These are phyloP conservation scores for Zosterops lateralis DNA, from an alignment of 2,113 vertebrate species.

Conservation along the genomic window DNA sequence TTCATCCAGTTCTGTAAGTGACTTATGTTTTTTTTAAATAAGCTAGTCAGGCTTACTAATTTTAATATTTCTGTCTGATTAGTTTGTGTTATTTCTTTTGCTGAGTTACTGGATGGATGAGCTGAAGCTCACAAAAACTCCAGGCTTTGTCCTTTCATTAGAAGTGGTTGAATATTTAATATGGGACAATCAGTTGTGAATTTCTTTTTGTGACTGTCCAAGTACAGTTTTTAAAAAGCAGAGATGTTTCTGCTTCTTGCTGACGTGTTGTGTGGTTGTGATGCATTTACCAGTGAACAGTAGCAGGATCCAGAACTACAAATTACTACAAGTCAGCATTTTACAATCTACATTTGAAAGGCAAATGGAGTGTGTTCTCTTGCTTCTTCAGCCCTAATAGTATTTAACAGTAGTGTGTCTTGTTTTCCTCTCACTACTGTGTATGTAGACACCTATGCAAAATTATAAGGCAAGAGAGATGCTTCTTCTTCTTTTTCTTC, in stretches of 20 bases:
- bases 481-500: background rate
- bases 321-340: background rate
- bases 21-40: background rate
- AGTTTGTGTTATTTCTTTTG: background rate
- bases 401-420: background rate
- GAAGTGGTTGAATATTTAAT: background rate
- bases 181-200: background rate
- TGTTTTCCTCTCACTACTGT: background rate
- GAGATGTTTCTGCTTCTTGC: background rate
- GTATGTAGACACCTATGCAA: background rate
- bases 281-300: background rate
- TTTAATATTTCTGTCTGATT: background rate
- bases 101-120: background rate
- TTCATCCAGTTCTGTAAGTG: constrained; percentile 97
- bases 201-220: background rate
- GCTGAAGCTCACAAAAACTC: background rate
- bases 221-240: background rate
- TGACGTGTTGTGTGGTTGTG: background rate
- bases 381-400: background rate
- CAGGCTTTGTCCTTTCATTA: background rate
- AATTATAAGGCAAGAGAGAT: background rate
- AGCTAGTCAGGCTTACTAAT: background rate
- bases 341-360: background rate
- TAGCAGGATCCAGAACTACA: background rate
- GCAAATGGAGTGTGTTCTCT: background rate